Percentiles rank a stretch among this genome's conserved stretches.
phyloP scores from a whole-genome alignment of 2,113 vertebrate species.

The Apus apus region DNA sequence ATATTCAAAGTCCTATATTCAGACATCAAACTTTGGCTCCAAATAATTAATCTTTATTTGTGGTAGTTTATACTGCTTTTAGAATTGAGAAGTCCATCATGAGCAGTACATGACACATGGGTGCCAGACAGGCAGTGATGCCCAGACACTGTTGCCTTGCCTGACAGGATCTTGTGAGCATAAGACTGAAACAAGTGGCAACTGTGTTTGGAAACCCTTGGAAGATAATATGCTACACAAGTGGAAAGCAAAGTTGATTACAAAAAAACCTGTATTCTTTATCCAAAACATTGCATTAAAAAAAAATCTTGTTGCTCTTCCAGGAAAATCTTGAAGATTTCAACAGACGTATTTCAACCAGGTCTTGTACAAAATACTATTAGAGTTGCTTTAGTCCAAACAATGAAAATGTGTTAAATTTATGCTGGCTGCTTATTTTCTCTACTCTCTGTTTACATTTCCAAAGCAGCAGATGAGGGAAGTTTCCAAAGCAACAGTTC shows the following conservation, averaged over 20 bases:
- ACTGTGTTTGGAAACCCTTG: neutral
- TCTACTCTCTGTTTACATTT: slow-evolving; percentile 1
- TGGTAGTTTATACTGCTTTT: neutral
- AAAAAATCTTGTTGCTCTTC: neutral
- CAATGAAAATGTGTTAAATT: neutral
- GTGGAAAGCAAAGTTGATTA: neutral
- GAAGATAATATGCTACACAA: neutral
- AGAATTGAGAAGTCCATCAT: neutral
- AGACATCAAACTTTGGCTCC: neutral
- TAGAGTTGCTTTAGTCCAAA: neutral
- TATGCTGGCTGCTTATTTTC: neutral
- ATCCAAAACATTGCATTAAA: neutral
- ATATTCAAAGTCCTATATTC: neutral
- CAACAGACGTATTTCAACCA: neutral
- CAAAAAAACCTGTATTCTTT: neutral
- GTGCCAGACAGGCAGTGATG: neutral
- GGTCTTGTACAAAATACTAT: neutral
- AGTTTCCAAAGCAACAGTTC: neutral
- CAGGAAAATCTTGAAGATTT: neutral
- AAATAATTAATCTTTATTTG: neutral
- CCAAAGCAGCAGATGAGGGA: neutral
- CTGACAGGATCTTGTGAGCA: neutral
- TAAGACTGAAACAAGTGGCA: neutral
- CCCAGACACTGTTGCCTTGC: neutral
- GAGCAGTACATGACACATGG: accelerated